Evolutionary conservation across 2,797 vertebrate species (phyloP), one percentile per base, ranked within the genome.

Genomic region (Smutsia temminckii): DNA sequence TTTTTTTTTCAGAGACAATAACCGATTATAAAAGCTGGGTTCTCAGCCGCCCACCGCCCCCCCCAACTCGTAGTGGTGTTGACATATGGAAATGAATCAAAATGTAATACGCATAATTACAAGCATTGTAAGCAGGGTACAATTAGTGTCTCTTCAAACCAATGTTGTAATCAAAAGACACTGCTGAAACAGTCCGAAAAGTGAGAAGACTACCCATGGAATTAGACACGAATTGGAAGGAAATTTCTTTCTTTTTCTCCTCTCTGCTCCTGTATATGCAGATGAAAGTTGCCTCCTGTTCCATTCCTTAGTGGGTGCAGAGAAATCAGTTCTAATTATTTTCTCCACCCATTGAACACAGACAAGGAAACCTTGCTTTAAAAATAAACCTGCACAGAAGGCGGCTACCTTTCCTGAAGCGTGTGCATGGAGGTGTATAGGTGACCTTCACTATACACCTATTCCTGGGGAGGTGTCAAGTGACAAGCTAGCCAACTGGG

Each of bases 31-130:
- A 97, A 98, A 97, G 96, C 97, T 37, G 37, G 23, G 96, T 88
- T 96, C 97, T 94, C 84, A 49, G 81, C 96, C 95, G 34, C 95
- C 89, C 88, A 72, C 87, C 42, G 42, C 79, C 75, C 89, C 91
- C 97, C 97, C 97, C 96, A 97, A 97, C 97, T 97, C 78, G 86
- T 96, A 97, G 98, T 97, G 96, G 98, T 98, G 98, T 98, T 98
- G 98, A 98, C 98, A 98, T 98, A 98, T 98, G 98, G 98, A 98
- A 98, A 98, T 98, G 98, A 98, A 98, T 98, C 98, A 98, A 98
- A 98, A 98, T 98, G 98, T 98, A 98, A 98, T 98, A 98, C 98
- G 98, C 98, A 98, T 98, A 98, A 99, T 99, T 98, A 98, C 98
- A 96, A 98, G 98, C 98, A 98, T 98, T 98, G 98, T 98, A 98